Percentiles rank a stretch among this genome's conserved stretches.
Conservation (phyloP, 2,797 vertebrate genomes). For the Sciurus vulgaris region DNA sequence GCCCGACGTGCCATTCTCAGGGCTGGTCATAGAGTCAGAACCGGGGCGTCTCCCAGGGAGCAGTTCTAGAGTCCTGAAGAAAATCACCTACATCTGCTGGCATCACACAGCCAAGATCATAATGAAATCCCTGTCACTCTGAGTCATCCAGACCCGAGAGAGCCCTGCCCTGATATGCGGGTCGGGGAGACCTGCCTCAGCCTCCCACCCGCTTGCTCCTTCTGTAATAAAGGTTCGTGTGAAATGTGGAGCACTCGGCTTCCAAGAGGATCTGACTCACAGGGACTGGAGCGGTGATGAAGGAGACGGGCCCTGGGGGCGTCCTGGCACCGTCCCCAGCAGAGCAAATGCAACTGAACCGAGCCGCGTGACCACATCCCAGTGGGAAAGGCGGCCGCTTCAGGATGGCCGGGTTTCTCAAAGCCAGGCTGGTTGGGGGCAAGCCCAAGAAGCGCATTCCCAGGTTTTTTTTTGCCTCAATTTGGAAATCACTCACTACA, state of each 20-base stretch:
- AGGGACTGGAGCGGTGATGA: too few relatives aligned
- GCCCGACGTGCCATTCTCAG: too few relatives aligned
- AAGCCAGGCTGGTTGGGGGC: conserved; percentile 46
- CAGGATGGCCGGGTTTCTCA: conserved; percentile 32
- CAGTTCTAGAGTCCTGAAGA: neutral
- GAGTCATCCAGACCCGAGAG: neutral
- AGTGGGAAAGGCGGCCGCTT: neutral
- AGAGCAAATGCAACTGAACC: neutral
- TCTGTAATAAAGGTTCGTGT: neutral
- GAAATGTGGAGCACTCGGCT: neutral
- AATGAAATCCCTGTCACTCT: neutral
- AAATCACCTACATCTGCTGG: neutral
- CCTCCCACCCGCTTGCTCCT: neutral
- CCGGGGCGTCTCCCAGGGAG: neutral
- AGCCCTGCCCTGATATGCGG: accelerated
- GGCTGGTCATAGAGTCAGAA: too few relatives aligned
- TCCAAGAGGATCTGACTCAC: neutral
- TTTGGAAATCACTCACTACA: conserved; percentile 50
- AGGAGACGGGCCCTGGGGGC: neutral
- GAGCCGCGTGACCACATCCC: neutral
- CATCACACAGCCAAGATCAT: neutral
- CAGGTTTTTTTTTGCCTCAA: conserved; percentile 12
- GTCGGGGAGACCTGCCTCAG: neutral
- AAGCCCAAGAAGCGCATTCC: neutral
- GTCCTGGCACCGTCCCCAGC: neutral